Base-by-base conservation (phyloP, 2,888 invertebrate genomes). In the Sarcophaga variegata region DNA sequence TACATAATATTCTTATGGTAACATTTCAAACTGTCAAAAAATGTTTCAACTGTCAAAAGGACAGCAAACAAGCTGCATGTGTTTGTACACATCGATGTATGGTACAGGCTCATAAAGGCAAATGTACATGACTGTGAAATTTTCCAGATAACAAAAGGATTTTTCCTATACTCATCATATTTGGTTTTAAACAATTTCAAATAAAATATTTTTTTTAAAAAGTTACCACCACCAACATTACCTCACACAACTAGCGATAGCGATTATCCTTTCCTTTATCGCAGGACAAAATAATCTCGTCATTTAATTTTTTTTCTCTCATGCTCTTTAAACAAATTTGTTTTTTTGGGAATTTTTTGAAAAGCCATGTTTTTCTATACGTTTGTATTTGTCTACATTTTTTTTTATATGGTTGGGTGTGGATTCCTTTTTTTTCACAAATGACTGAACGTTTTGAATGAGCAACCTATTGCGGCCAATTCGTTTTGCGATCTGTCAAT, bases 401-500 rank as follows among this genome's bases (percentile, higher is more conserved):
- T 49, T 17, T 47, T 14, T 47, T 63, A 2, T 20, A 5, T 62
- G 17, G 4, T 14, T 47, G 27, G 25, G 4, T 20, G 14, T 62
- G 20, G 37, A 37, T 37, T 63, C 47, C 25, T 5, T 37, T 27
- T 64, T 70, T 45, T 10, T 76, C 37, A 64, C 71, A 74, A 75
- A 72, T 69, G 74, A 71, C n/a, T 66, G 54, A 81, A 70, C 54
- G 27, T 27, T 77, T 66, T 62, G 83, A 72, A 78, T 83, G 78
- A 49, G 62, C 83, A 71, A 87, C 78, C 84, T 81, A 84, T 88
- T 88, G 84, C 83, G 85, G 88, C 87, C 89, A 89, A 89, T 90
- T 89, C 88, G 89, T 89, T 88, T 88, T 89, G 90, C 91, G 91
- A 93, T 93, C 92, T 92, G 93, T 93, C 93, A 93, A 91, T 92